Evolutionary conservation across 2,888 invertebrate species (phyloP), one percentile per base, ranked within the genome.

Genomic region (Meteorus colon): DNA sequence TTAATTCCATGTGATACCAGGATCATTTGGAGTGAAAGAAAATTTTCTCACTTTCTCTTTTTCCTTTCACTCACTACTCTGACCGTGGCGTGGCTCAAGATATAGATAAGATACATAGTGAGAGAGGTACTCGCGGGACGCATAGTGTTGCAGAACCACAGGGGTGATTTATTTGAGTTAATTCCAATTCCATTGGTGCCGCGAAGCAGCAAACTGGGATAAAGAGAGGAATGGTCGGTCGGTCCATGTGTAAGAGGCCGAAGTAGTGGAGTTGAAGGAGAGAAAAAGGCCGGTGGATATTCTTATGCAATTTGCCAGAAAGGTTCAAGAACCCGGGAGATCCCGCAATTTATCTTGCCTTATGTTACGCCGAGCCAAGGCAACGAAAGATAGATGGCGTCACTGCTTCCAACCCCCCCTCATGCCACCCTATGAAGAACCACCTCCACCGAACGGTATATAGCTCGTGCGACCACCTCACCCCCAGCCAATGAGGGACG

Each of bases 281-380:
- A 76, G 78, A 80, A 77, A 80, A 79, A 78, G 78, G 82, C 84
- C 84, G 86, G 85, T 86, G 86, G 86, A 86, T 88, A 89, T 89
- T 89, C 89, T 89, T 89, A 89, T 89, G 89, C 89, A 89, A 89
- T 89, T 89, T 89, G 89, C 89, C 89, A 89, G 89, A 89, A 89
- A 89, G 89, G 89, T 89, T 89, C 89, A 89, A 89, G 89, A 89
- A 89, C 89, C 89, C 86, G 86, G 87, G 89, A 89, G 89, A 89
- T 89, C 89, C 89, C 88, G 89, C 89, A 89, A 89, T 89, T 89
- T 89, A 89, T 89, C 89, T 89, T 89, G 89, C 89, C 89, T 89
- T 89, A 89, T 89, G 89, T 89, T 89, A 89, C 89, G 88, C 89
- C 88, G 88, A 89, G 88, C 89, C 89, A 89, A 89, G 89, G 89